Percentiles rank a stretch among this genome's conserved stretches.
phyloP scores from a whole-genome alignment of 2,797 vertebrate species.

The Calcarius lapponicus region DNA sequence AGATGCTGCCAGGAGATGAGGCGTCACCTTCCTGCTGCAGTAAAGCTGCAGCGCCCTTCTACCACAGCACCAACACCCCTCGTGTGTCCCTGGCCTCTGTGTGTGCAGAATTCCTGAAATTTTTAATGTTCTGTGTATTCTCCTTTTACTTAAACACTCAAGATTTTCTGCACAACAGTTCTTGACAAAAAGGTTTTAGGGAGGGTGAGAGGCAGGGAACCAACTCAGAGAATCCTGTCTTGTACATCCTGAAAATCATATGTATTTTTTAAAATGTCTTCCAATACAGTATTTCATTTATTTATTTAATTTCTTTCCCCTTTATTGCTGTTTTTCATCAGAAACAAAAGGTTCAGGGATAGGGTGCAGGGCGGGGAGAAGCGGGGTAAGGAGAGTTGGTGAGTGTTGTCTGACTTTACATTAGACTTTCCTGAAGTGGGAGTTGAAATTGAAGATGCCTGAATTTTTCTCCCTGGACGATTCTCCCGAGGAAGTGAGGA shows the following conservation, averaged over 20 bases:
- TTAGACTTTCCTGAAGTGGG: not conserved
- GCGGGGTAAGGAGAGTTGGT: rapidly evolving
- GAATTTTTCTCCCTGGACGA: not conserved
- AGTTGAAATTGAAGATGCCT: not conserved
- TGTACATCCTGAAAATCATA: not conserved
- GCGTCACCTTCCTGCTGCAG: not conserved
- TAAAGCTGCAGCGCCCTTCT: not conserved
- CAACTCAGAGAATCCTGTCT: not conserved
- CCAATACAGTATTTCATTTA: not conserved
- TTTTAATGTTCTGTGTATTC: not conserved
- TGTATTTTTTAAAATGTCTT: not conserved
- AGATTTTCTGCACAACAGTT: not conserved
- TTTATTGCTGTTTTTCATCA: not conserved
- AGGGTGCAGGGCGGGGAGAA: rapidly evolving
- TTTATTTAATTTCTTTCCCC: not conserved
- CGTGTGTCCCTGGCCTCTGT: rapidly evolving
- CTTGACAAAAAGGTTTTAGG: not conserved
- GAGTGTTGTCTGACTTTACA: not conserved
- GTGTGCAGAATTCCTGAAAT: rapidly evolving
- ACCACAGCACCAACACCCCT: not conserved
- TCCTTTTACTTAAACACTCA: not conserved
- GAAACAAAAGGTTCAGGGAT: not conserved
- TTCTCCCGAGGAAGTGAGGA: not conserved
- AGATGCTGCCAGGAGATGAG: not conserved
- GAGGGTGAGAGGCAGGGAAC: not conserved